Evolutionary conservation across 2,797 vertebrate genomes (phyloP), one percentile per base, ranked within the genome.

Genomic region (Furcifer pardalis): DNA sequence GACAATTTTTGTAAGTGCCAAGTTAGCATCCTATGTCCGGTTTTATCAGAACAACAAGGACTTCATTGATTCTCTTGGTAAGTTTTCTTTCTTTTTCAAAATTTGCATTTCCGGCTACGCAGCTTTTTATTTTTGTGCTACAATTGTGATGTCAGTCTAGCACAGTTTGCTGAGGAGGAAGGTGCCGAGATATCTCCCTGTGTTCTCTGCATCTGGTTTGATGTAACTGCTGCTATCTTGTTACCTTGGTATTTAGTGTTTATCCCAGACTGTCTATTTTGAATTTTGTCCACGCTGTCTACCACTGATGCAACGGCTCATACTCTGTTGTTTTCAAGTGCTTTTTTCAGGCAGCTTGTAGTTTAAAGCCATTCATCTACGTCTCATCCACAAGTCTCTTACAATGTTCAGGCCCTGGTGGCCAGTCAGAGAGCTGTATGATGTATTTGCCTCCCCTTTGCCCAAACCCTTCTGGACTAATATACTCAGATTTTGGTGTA

Each of bases 1-100:
- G 94, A 99, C 98, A 84, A 99, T 99, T 96, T 99, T 99, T 94
- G 98, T 99, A 92, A 99, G 98, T 87, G 98, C 96, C 86, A 99
- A 99, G 90, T 96, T 99, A 89, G 97, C 91, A 77, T 96, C 98
- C 10, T 99, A 99, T 83, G 97, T 99, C 87, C 99, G 98, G 93
- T 99, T 99, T 95, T 99, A 99, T 95, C 98, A 99, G 95, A 99
- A 95, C 95, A 99, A 99, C 96, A 99, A 99, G 96, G 99, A 99
- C 96, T 99, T 99, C 95, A 98, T 99, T 90, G 99, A 99, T 91
- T 99, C 99, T 84, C 97, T 99, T 68, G 98, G 99, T 99, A 96
- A 98, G 98, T 97, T 87, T 89, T 89, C 97, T 87, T 89, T 89
- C 84, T 81, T 15, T 42, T 42, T 23, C 19, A 13, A 13, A 63